Evolutionary conservation across 2,797 vertebrate genomes (phyloP), one percentile per base, ranked within the genome.

Genomic region (Oreonectes daqikongensis): DNA sequence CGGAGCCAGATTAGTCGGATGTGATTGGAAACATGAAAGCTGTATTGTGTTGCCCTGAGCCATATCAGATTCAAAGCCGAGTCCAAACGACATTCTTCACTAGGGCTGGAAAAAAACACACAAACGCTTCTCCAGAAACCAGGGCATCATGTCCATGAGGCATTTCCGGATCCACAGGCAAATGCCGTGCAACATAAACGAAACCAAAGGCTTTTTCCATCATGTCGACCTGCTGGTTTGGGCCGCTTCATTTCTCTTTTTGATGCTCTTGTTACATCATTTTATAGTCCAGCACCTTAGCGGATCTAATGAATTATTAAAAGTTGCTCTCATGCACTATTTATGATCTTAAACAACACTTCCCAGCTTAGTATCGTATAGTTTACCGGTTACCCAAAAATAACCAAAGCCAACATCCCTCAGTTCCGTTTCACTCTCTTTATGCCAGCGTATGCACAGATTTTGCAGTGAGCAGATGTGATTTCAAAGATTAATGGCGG

Each of bases 241-340:
- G 26, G 67, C 50, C 50, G 38, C 63, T 40, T 66, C 53, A 77
- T 75, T 82, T 80, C 73, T 70, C 70, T 72, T 60, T 79, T 82
- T 79, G 74, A 75, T 74, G 44, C 69, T 66, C 59, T 76, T 74
- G 77, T 84, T 84, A 83, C 85, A 84, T 84, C 81, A 83, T 69
- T 77, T 81, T 70, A 69, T 70, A 70, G 76, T 84, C 79, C 85
- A 42, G 78, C 73, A 65, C 80, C 64, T 78, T 78, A 67, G 46
- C 46, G 63, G 67, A 82, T 64, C 26, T 38, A 70, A 59, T 81
- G 42, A 83, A 83, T 79, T 81, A 83, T 84, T 84, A 78, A 71
- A 22, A 11, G 65, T 67, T 65, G 44, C 65, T 80, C 67, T 78
- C 69, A 83, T 84, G 38, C 78, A 78, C 57, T 74, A 82, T 86